Base-by-base conservation (phyloP, 2,888 invertebrate species). In the Galeruca laticollis region DNA sequence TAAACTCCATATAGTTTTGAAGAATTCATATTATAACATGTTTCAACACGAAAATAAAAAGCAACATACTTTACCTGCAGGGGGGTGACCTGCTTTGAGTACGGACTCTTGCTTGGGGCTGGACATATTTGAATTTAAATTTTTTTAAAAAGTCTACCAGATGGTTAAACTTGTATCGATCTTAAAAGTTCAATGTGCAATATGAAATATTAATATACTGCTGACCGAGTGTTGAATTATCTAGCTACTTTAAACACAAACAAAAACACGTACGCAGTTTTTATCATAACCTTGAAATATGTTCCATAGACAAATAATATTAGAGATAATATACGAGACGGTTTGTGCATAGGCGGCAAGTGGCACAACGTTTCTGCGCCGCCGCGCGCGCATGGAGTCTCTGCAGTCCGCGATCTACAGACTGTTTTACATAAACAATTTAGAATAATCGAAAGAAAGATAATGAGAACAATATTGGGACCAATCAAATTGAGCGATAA, bases 81-180 rank as follows among this genome's bases (percentile, higher is more conserved):
- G 96, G 76, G 94, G 94, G 86, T 96, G 96, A 68, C 96, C 96
- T 75, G 91, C 96, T 83, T 95, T 94, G 47, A 94, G 88, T 84
- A 93, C 91, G 68, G 89, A 84, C 76, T 91, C 92, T 78, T 88
- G 90, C 80, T 92, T 89, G 77, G 84, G 82, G 69, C 82, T 84
- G 77, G 92, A 88, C 88, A 89, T 88, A 69, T 60, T 76, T 21
- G 20, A n/a, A 20, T 26, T 9, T 40, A n/a, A 57, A 65, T 35
- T 5, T 33, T 31, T 9, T 5, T 47, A 54, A 47, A 35, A 65
- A 33, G 11, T 57, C 54, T 66, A 66, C 56, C 69, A 54, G 69
- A 59, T 69, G 57, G 20, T 20, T 37, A 54, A 64, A 15, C 52
- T 21, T 20, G 52, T 54, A 13, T n/a, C 10, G 60, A 15, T 31